Percentiles rank a stretch among this genome's conserved stretches.
Conservation (phyloP, 2,797 vertebrate genomes). For the Micrastur ruficollis region DNA sequence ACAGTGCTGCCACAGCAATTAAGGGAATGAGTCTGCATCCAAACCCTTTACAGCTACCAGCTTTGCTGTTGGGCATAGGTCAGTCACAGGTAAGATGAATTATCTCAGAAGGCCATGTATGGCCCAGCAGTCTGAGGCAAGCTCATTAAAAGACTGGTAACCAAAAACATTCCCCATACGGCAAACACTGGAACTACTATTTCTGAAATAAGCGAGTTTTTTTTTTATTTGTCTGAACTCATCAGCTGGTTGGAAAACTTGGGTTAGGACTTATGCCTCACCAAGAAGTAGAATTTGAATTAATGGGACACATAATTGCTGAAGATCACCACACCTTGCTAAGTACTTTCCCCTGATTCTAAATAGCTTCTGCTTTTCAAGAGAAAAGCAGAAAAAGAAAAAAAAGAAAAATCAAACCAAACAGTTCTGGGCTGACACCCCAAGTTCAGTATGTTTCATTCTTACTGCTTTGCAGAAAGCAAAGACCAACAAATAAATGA, state of each 20-base stretch:
- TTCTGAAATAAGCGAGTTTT: neutral
- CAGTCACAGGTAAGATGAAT: neutral
- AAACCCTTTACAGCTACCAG: neutral
- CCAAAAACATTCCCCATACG: neutral
- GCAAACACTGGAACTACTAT: neutral
- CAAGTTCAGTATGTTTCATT: neutral
- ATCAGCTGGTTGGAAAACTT: neutral
- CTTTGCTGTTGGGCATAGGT: neutral
- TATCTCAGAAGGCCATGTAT: neutral
- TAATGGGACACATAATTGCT: neutral
- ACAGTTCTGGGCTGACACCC: neutral
- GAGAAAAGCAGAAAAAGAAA: neutral
- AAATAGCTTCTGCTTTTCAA: neutral
- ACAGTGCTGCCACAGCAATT: neutral
- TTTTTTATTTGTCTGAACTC: neutral
- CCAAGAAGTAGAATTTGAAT: neutral
- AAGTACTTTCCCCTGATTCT: neutral
- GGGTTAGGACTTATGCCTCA: neutral
- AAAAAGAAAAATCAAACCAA: neutral
- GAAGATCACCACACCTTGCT: neutral
- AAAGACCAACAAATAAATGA: rapidly evolving
- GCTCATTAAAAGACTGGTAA: neutral
- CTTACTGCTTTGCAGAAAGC: neutral
- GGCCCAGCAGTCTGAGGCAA: neutral
- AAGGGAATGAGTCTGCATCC: neutral